A percentile compares a stretch with the other conserved stretches of the same genome.
Evolutionary conservation across 2,888 invertebrate species (phyloP).

Genomic region (Melitaea athalia): DNA sequence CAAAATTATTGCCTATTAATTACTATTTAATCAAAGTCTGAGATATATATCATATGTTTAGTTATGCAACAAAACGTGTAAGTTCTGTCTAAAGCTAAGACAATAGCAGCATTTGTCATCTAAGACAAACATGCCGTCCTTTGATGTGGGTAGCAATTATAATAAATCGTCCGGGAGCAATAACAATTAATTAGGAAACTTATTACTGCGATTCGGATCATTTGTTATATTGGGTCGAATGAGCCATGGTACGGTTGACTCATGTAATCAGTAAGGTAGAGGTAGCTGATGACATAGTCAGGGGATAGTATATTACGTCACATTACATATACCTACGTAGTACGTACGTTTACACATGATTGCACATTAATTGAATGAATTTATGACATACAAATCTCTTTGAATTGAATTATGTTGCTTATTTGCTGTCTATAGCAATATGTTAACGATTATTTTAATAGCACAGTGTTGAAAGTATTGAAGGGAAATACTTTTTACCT

Average conservation of each 20-base stretch:
- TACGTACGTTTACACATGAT: too few species aligned
- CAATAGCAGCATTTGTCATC: slow-evolving; percentile 26
- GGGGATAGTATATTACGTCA: too few species aligned
- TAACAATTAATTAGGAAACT: slow-evolving; percentile 70
- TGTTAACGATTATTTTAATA: too few species aligned
- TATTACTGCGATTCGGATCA: slow-evolving; percentile 51
- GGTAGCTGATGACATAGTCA: neutral
- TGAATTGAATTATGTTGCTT: too few species aligned
- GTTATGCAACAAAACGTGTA: neutral
- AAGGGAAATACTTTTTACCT: too few species aligned
- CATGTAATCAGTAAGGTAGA: slow-evolving; percentile 9
- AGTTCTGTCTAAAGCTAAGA: slow-evolving; percentile 14
- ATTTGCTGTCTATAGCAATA: too few species aligned
- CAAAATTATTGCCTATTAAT: neutral
- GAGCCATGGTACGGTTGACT: slow-evolving; percentile 17
- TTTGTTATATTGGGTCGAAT: slow-evolving; percentile 52
- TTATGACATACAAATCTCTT: too few species aligned
- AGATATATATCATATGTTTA: neutral
- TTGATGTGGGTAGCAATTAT: slow-evolving; percentile 36
- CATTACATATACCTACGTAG: too few species aligned
- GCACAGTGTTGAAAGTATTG: too few species aligned
- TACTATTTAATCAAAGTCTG: neutral
- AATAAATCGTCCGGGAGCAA: slow-evolving; percentile 50
- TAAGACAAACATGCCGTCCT: slow-evolving; percentile 29
- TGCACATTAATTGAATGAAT: too few species aligned